Evolutionary conservation across 1,140 invertebrate species (phyloP).

Genomic region (Drosophila pruinosa): DNA sequence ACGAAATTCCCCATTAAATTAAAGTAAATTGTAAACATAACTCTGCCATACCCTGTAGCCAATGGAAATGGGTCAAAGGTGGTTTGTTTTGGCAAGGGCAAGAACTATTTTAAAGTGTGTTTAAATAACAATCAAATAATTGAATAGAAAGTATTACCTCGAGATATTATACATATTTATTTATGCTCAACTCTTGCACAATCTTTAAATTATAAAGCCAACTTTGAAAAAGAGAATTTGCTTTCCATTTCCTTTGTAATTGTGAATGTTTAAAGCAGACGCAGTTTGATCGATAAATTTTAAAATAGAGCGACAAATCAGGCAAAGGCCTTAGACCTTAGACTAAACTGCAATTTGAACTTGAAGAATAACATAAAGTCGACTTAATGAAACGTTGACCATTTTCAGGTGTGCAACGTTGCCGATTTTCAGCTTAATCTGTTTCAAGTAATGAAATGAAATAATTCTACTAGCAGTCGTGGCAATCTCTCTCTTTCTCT

Average conservation of each 20-base stretch:
- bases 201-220: not conserved
- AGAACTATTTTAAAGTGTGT: too few species aligned
- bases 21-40: conserved; percentile 2
- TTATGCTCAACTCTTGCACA: too few species aligned
- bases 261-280: conserved; percentile 4
- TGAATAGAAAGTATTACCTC: too few species aligned
- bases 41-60: not conserved
- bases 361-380: too few species aligned
- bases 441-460: too few species aligned
- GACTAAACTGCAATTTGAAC: too few species aligned
- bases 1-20: not conserved
- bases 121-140: too few species aligned
- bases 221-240: not conserved
- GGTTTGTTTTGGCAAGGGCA: too few species aligned
- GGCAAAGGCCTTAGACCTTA: not conserved
- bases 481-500: not conserved
- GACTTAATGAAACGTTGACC: not conserved
- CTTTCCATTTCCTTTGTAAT: conserved; percentile 17
- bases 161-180: too few species aligned
- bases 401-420: not conserved
- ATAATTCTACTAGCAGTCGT: too few species aligned
- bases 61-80: not conserved
- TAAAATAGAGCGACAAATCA: conserved; percentile 14
- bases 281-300: conserved; percentile 48
- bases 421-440: not conserved